Conservation (phyloP, 2,113 vertebrate genomes). For the Polypterus senegalus region DNA sequence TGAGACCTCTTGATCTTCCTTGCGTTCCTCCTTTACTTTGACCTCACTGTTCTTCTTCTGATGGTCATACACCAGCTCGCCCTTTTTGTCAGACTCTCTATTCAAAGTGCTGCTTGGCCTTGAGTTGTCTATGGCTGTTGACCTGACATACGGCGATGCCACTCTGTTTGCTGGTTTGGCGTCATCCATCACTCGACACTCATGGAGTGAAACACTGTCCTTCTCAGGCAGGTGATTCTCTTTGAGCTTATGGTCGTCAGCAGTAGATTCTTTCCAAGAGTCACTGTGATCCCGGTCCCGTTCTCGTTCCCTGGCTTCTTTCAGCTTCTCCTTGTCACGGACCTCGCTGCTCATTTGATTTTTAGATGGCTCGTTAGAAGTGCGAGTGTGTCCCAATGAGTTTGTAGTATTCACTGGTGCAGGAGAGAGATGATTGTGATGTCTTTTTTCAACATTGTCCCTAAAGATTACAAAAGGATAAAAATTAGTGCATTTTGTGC, state of each 20-base stretch:
- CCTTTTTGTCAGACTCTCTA: conserved; percentile 75
- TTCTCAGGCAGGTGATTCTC: conserved; percentile 73
- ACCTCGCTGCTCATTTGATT: conserved; percentile 56
- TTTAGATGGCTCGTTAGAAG: conserved; percentile 64
- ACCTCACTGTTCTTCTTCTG: conserved; percentile 79
- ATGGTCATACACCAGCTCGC: conserved; percentile 61
- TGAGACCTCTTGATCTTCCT: conserved; percentile 77
- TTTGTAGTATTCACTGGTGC: conserved; percentile 58
- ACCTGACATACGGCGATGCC: conserved; percentile 69
- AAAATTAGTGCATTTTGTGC: conserved; percentile 19
- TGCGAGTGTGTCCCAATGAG: conserved; percentile 54
- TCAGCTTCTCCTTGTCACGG: conserved; percentile 81
- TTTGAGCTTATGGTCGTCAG: conserved; percentile 84
- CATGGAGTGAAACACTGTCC: conserved; percentile 62
- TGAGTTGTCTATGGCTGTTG: conserved; percentile 39
- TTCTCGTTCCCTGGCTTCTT: conserved; percentile 39
- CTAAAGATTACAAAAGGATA: conserved; percentile 36
- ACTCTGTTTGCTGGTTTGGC: conserved; percentile 69
- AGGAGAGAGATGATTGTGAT: conserved; percentile 77
- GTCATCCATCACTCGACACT: conserved; percentile 58
- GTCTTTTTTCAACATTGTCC: conserved; percentile 82
- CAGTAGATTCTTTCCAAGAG: conserved; percentile 67
- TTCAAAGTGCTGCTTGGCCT: conserved; percentile 64
- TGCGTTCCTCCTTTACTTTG: conserved; percentile 90
- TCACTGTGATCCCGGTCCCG: conserved; percentile 67